Evolutionary conservation across 2,113 vertebrate genomes (phyloP), one percentile per base, ranked within the genome.

Genomic region (Castor canadensis): DNA sequence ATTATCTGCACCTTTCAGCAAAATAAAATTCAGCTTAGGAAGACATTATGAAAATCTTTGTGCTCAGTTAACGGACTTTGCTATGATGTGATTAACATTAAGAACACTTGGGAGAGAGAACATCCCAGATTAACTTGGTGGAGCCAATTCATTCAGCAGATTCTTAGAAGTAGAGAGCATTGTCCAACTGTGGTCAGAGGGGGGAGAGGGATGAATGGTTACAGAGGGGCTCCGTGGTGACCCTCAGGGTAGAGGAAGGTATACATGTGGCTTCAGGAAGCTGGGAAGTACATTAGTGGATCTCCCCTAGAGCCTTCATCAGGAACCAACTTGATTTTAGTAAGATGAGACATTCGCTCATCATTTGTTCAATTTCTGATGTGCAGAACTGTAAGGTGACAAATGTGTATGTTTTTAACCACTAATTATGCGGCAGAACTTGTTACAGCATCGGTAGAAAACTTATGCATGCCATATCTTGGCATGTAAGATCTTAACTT

Each of bases 221-320:
- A n/a, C n/a, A 75, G 38, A 9, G 19, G 19, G 0, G 38, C 40
- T n/a, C 8, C 0, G 5, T 0, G 3, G 43, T 49, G 66, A 2
- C 9, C 16, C 9, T 72, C 58, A 60, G 35, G 16, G 6, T 30
- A 10, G 6, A 45, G 17, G 30, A 22, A 32, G 38, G 2, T 26
- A 1, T 10, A 3, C n/a, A 22, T 16, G 20, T 0, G 0, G 32
- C 16, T 17, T 62, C 17, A 22, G 22, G 54, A 32, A 43, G 9
- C 67, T 43, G 47, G 12, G 17, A 45, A 79, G n/a, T n/a, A 66
- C 30, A 10, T 8, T 35, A 60, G 4, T 1, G 12, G 32, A 2
- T 71, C 24, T 38, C 7, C 15, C 24, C 20, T 30, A 12, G 26
- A 71, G 13, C 52, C 3, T 38, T 43, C 4, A 4, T 77, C 47